Percentiles rank a stretch among this genome's conserved stretches.
Evolutionary conservation across 2,113 vertebrate species (phyloP).

Genomic region (Lamprotornis superbus): DNA sequence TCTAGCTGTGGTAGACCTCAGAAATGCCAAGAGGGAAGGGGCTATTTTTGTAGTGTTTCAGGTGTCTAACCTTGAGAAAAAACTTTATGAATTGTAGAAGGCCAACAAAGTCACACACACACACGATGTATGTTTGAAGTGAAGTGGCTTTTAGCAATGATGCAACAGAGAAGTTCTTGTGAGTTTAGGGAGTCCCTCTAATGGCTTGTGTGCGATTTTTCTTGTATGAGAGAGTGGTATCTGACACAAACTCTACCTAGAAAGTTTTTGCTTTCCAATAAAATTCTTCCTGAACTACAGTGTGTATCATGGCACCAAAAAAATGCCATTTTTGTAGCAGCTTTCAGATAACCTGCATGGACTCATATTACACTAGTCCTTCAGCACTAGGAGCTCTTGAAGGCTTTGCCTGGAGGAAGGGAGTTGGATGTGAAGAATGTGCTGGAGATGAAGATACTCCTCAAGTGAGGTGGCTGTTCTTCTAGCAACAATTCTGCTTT

Average conservation of each 20-base stretch:
- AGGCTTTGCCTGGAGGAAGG: neutral
- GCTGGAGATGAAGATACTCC: neutral
- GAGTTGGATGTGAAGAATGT: neutral
- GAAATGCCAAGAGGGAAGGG: neutral
- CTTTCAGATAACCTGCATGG: neutral
- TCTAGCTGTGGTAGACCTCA: neutral
- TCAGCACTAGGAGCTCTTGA: neutral
- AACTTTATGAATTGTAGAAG: neutral
- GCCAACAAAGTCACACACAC: neutral
- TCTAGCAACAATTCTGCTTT: neutral
- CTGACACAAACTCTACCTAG: neutral
- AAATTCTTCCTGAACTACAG: neutral
- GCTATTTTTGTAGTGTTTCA: neutral
- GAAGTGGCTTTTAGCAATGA: neutral
- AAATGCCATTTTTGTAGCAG: neutral
- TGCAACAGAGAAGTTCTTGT: neutral
- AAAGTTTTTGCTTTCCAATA: neutral
- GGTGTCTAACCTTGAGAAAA: neutral
- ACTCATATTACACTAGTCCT: neutral
- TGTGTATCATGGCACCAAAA: neutral
- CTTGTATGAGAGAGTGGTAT: fast-evolving
- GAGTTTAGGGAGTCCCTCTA: neutral
- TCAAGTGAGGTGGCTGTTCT: neutral
- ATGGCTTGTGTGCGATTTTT: neutral
- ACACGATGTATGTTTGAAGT: neutral